Base-by-base conservation (phyloP, 1,140 invertebrate genomes). In the Onthophagus taurus region DNA sequence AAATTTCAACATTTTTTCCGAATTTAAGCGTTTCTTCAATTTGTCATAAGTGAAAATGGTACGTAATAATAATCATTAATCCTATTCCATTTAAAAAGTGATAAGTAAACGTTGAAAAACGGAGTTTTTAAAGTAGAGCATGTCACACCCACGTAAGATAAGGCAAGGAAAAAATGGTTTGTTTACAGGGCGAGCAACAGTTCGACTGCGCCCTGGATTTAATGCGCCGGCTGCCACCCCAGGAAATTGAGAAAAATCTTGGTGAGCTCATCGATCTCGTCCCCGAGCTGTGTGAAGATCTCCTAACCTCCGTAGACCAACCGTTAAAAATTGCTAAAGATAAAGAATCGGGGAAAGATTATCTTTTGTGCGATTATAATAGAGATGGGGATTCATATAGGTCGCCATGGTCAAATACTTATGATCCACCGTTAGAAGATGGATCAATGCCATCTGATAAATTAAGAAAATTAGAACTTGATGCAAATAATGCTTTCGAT, bases 401-500 rank as follows among this genome's bases (percentile, higher is more conserved):
- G 85, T 99, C 96, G 23, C 96, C 97, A 6, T 99, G 97, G 97
- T 97, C 92, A 43, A 99, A 99, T 68, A 86, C 84, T 1, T 99
- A 99, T 59, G 91, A 97, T 66, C 97, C 97, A 20, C 89, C 93
- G 1, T 65, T 99, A 37, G 94, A 97, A 67, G 96, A 99, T 76
- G 96, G 94, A 3, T 91, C 94, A 11, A 88, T 97, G 85, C 97
- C 97, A 18, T 97, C 95, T 13, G 95, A 99, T 58, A 80, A 84
- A 56, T 72, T 99, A 52, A 76, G 97, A 48, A 92, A 93, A 67
- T 68, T 99, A 50, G 97, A 99, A 72, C 80, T 99, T 35, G 94
- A 99, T 63, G 95, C 95, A 0, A 99, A 99, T 71, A 78, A 86
- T 64, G 96, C 96, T 8, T 99, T 99, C 68, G 94, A 99, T 67